Base-by-base conservation (phyloP, 2,888 invertebrate genomes). In the Timema cristinae region DNA sequence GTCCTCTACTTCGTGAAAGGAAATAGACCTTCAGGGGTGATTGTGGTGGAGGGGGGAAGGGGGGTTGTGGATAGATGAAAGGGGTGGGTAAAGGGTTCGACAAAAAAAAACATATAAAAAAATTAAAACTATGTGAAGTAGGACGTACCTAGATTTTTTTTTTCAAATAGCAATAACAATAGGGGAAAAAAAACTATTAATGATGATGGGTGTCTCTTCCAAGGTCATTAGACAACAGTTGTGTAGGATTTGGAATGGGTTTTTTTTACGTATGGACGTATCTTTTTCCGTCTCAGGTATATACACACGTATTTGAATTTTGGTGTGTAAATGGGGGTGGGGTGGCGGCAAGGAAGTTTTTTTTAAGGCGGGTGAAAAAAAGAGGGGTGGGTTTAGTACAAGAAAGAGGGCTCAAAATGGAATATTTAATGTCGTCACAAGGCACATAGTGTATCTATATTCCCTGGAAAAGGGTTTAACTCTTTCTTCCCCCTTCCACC, bases 211-310 rank as follows among this genome's bases (percentile, higher is more conserved):
- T 32, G 16, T 63, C 63, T 48, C 10, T 15, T 48, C 63, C 63
- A 63, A 63, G 63, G 63, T 63, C 63, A 63, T 63, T 63, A 63
- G 48, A 63, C 63, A 63, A 63, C 63, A 63, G 63, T 63, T 63
- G 63, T 63, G 48, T 47, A 32, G 63, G 63, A 63, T 63, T 32
- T 63, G 48, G 48, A 63, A 63, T 48, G 16, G 16, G 16, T 63
- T 63, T 63, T 63, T 63, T 63, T 63, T 63, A 9, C 5, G 47
- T 32, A 13, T 13, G 10, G 47, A 32, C 47, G 63, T 47, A 63
- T 63, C 16, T 32, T 32, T 32, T 32, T 32, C 32, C 32, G 32
- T 32, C 32, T 32, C 32, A 32, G 32, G 32, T 32, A 32, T 32
- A 32, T 32, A 32, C 32, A 32, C 32, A 32, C 32, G 32, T 32